Evolutionary conservation across 2,797 vertebrate species (phyloP).

Genomic region (Ptychobarbus kaznakovi): DNA sequence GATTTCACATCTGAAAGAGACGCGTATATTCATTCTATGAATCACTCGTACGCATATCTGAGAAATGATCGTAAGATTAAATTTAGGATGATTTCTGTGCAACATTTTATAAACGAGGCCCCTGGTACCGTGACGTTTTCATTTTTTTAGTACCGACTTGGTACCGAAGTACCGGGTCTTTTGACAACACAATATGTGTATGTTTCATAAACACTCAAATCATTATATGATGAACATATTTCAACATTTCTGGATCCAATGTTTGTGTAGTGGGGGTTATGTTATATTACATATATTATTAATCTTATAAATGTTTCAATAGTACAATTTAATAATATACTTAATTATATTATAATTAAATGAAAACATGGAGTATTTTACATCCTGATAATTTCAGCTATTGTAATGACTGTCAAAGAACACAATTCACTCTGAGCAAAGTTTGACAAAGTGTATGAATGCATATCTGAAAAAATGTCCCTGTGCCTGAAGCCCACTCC

Average conservation of each 20-base stretch:
- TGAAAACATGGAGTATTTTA: background rate
- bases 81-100: too few species aligned
- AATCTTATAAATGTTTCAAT: background rate
- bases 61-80: too few species aligned
- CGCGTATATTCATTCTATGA: too few species aligned
- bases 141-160: too few species aligned
- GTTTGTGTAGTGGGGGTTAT: background rate
- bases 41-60: too few species aligned
- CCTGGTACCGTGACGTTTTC: too few species aligned
- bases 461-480: slow-evolving; percentile 37
- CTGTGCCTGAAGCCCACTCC: slow-evolving; percentile 19
- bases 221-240: background rate
- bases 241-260: background rate
- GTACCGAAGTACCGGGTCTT: too few species aligned
- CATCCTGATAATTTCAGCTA: background rate
- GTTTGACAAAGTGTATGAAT: slow-evolving; percentile 30
- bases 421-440: background rate
- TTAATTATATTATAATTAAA: background rate
- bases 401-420: slow-evolving; percentile 24
- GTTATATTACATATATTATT: background rate
- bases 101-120: too few species aligned
- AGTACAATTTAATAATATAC: background rate
- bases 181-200: too few species aligned
- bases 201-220: too few species aligned
- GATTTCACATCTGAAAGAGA: too few species aligned